A percentile compares a stretch with the other conserved stretches of the same genome.
Evolutionary conservation across 2,888 invertebrate species (phyloP).

Genomic region (Griposia aprilina): DNA sequence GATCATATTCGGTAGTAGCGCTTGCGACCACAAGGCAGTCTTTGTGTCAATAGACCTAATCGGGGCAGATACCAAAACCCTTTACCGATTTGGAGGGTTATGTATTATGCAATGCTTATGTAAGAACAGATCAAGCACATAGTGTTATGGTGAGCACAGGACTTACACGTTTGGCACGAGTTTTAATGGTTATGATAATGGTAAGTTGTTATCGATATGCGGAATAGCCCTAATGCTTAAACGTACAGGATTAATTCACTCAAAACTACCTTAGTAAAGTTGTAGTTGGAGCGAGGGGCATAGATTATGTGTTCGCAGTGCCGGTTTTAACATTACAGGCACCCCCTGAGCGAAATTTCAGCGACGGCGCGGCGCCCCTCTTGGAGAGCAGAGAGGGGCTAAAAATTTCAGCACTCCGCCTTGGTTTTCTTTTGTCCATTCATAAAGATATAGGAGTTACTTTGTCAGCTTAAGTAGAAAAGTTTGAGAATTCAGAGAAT

Average conservation of each 20-base stretch:
- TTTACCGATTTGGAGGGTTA: neutral
- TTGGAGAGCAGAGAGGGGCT: too few species aligned
- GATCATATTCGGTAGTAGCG: too few species aligned
- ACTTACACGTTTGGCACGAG: neutral
- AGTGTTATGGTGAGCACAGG: neutral
- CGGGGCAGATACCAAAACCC: neutral
- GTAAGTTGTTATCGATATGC: neutral
- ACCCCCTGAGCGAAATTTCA: too few species aligned
- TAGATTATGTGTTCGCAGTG: too few species aligned
- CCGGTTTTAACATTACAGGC: too few species aligned
- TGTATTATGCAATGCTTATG: conserved; percentile 5
- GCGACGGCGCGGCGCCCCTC: too few species aligned
- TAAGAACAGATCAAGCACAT: neutral
- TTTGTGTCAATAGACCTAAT: neutral
- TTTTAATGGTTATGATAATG: conserved; percentile 6
- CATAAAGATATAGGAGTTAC: too few species aligned
- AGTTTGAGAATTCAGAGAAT: too few species aligned
- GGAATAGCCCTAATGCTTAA: neutral
- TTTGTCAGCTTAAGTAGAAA: too few species aligned
- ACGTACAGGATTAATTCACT: neutral
- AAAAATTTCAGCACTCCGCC: too few species aligned
- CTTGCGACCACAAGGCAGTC: too few species aligned
- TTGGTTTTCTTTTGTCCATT: too few species aligned
- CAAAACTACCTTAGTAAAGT: neutral
- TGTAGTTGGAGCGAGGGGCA: neutral